Evolutionary conservation across 2,888 invertebrate genomes (phyloP).

Genomic region (Uloborus plumipes): DNA sequence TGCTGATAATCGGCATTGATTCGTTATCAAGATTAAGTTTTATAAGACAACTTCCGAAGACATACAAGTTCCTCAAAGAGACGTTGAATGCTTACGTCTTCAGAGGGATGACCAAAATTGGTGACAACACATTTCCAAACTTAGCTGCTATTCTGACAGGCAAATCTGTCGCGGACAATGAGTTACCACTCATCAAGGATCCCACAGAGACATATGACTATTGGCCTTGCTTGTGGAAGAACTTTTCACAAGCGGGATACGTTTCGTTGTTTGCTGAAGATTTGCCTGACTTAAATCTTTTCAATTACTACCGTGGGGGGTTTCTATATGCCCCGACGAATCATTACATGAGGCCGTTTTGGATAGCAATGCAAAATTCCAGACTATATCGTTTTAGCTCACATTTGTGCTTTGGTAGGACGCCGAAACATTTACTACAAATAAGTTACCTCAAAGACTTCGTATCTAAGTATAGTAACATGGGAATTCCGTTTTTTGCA

Average conservation of each 20-base stretch:
- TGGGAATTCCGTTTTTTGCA: conserved; percentile 69
- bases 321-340: conserved; percentile 88
- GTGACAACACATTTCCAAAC: conserved; percentile 94
- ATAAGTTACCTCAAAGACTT: conserved; percentile 70
- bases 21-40: conserved; percentile 89
- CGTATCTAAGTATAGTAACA: conserved; percentile 68
- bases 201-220: conserved; percentile 78
- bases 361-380: conserved; percentile 73
- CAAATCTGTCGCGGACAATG: conserved; percentile 20
- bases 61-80: conserved; percentile 76
- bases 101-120: conserved; percentile 81
- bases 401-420: conserved; percentile 63
- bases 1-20: conserved; percentile 84
- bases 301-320: conserved; percentile 84
- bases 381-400: conserved; percentile 59
- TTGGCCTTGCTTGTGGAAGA: conserved; percentile 88
- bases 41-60: conserved; percentile 85
- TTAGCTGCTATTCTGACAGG: conserved; percentile 85
- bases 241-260: conserved; percentile 80
- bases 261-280: conserved; percentile 88
- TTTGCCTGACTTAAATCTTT: conserved; percentile 81
- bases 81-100: conserved; percentile 74
- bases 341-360: conserved; percentile 84
- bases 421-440: conserved; percentile 68
- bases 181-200: conserved; percentile 67